These are phyloP conservation scores for Elephantulus edwardii DNA, from an alignment of 2,113 vertebrate species.

Conservation along the genomic window DNA sequence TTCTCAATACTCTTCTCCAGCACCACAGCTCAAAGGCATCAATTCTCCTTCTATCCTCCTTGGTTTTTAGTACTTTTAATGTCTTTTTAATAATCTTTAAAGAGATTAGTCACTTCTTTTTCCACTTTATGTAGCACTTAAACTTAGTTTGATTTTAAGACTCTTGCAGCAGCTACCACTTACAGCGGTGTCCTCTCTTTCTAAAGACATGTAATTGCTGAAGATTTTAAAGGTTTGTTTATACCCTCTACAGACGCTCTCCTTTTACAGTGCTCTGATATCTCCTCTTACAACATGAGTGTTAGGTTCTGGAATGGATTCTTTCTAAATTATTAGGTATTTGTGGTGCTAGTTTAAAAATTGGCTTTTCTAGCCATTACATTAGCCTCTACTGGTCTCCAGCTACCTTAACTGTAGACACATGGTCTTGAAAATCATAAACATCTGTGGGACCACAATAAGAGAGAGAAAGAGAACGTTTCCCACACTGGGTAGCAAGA, in stretches of 20 bases:
- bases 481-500: too few relatives aligned
- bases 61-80: neutral
- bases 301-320: too few relatives aligned
- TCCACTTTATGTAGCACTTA: neutral
- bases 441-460: too few relatives aligned
- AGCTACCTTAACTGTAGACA: too few relatives aligned
- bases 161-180: neutral
- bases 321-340: too few relatives aligned
- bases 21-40: neutral
- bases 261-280: neutral
- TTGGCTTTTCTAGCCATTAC: too few relatives aligned
- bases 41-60: neutral
- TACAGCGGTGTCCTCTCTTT: neutral
- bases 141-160: neutral
- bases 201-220: neutral
- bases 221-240: neutral
- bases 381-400: too few relatives aligned
- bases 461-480: too few relatives aligned
- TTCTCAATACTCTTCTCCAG: too few relatives aligned
- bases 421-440: too few relatives aligned
- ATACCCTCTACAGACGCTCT: neutral
- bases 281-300: fast-evolving
- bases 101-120: neutral
- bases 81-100: neutral
- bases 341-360: too few relatives aligned